Base-by-base conservation (phyloP, 2,888 invertebrate genomes). In the Copidosoma aretas region DNA sequence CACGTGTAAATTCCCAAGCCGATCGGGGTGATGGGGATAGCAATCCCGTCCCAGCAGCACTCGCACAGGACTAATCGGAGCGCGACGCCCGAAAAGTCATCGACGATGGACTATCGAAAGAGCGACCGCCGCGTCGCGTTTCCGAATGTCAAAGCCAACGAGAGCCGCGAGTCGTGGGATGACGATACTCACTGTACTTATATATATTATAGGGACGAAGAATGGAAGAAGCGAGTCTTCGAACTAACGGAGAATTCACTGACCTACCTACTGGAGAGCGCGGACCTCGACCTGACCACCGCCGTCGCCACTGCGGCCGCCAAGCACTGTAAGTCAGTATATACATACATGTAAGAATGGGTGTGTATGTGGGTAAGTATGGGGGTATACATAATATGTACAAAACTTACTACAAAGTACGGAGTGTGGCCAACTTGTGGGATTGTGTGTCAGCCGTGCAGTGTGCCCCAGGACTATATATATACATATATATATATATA, bases 231-330 rank as follows among this genome's bases (percentile, higher is more conserved):
- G 70, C 70, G 67, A 70, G 71, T 69, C 73, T 68, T 72, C 72
- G 69, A 72, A 67, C 74, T 79, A 79, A 79, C 79, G 78, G 79
- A 76, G 77, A 76, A 75, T 74, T 74, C 69, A 71, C 70, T 77
- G 77, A 78, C 78, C 77, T 78, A 79, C 77, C 78, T n/a, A n/a
- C n/a, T n/a, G n/a, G n/a, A 68, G 41, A 41, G 39, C 52, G 63
- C 62, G 68, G 68, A 70, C 67, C 66, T 60, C 64, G 60, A 68
- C 52, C 62, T 62, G 62, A 41, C 56, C 52, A 39, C 41, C 54
- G 1, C 49, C 25, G 60, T n/a, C n/a, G n/a, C n/a, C n/a, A n/a
- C n/a, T n/a, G n/a, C n/a, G n/a, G n/a, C n/a, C n/a, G n/a, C n/a
- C 54, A 12, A 46, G 14, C 14, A 15, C 12, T 46, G 15, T 46